Base-by-base conservation (phyloP, 2,113 vertebrate species). In the Anarhynchus alexandrinus region DNA sequence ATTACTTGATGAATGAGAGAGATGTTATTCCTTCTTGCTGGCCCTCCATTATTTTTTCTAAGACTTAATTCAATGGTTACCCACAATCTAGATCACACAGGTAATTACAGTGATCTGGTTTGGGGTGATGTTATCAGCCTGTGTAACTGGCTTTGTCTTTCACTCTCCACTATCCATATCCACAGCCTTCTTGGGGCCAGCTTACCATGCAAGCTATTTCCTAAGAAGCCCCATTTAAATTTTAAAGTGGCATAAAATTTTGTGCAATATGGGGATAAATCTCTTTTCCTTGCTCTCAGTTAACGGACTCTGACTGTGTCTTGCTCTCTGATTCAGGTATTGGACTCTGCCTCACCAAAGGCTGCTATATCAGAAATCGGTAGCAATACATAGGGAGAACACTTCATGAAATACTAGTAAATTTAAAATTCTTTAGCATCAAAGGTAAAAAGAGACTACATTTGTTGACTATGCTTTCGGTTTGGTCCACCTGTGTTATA, bases 321-420 rank as follows among this genome's bases (percentile, higher is more conserved):
- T 1, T 79, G 38, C 43, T 64, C 26, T 67, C 23, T 10, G 20
- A 70, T 51, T 74, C 2, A 1, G n/a, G 27, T 34, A 71, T 0
- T 22, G 9, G 45, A 57, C 34, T 73, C 66, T 61, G 57, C 18
- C n/a, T 64, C 36, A 72, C 7, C 21, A 76, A 61, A 89, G 47
- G n/a, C 2, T 43, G 6, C 40, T 71, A 8, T 32, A 32, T 43
- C 61, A 94, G 32, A 51, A 95, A 76, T 6, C 9, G 2, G 13
- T 64, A 78, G 45, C 22, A 66, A 30, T 25, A 57, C 47, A 40
- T 1, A 70, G 10, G 16, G 7, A 84, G 40, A 20, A 3, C 21
- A 82, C 30, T 59, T 87, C 15, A 55, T 29, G 52, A 38, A 86
- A 86, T 38, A 66, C 22, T 22, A 64, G 5, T 26, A 42, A 32